phyloP scores from a whole-genome alignment of 2,888 invertebrate genomes.

The Ophion ellenae region DNA sequence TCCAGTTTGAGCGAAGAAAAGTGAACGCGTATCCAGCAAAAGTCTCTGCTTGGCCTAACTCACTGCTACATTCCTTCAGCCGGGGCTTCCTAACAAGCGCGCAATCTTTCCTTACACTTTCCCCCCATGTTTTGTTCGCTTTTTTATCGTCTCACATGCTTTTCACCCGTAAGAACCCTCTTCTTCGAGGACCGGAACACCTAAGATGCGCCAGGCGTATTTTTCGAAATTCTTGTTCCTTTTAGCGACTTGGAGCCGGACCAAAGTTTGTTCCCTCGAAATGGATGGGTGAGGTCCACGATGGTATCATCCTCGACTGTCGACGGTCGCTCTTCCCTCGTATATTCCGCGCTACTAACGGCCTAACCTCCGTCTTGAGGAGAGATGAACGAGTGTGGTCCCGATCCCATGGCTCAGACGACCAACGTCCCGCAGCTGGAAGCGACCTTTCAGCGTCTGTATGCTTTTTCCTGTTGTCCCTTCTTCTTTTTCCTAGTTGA shows the following conservation, averaged over 20 bases:
- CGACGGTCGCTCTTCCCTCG: slow-evolving; percentile 46
- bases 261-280: slow-evolving; percentile 77
- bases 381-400: slow-evolving; percentile 76
- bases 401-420: slow-evolving; percentile 48
- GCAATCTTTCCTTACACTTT: slow-evolving; percentile 42
- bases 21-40: slow-evolving; percentile 23
- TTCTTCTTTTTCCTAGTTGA: slow-evolving; percentile 63
- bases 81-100: slow-evolving; percentile 61
- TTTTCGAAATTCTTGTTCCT: slow-evolving; percentile 78
- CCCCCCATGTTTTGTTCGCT: not conserved
- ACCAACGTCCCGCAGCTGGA: slow-evolving; percentile 59
- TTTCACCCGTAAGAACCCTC: slow-evolving; percentile 44
- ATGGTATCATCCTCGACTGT: slow-evolving; percentile 36
- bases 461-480: slow-evolving; percentile 59
- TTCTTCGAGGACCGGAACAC: slow-evolving; percentile 58
- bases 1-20: slow-evolving; percentile 42
- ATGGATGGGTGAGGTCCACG: slow-evolving; percentile 42
- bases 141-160: slow-evolving; percentile 38
- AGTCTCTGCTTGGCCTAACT: slow-evolving; percentile 62
- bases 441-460: slow-evolving; percentile 53
- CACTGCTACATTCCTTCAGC: slow-evolving; percentile 75
- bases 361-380: slow-evolving; percentile 80
- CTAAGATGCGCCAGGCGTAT: slow-evolving; percentile 70
- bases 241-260: slow-evolving; percentile 80
- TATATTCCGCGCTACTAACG: slow-evolving; percentile 58